Evolutionary conservation across 2,797 vertebrate genomes (phyloP).

Genomic region (Pampus argenteus): DNA sequence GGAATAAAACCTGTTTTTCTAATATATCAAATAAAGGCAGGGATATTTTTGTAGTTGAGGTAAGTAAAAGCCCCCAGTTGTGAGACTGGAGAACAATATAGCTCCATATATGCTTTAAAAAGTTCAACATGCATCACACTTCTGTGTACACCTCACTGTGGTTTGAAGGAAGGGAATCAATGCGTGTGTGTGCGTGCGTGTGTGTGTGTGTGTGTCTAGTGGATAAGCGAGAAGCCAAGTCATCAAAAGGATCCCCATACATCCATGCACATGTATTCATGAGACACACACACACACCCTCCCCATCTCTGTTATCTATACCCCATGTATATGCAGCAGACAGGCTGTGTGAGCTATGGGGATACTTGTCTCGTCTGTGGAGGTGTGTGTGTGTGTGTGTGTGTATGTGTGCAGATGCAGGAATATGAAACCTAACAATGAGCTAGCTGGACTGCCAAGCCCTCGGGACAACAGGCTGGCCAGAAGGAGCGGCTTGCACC

Average conservation of each 20-base stretch:
- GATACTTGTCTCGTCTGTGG: slow-evolving; percentile 7
- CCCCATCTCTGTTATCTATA: slow-evolving; percentile 42
- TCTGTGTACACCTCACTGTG: slow-evolving; percentile 2
- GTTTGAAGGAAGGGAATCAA: slow-evolving; percentile 29
- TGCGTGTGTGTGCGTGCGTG: slow-evolving; percentile 1
- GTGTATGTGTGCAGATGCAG: slow-evolving; percentile 25
- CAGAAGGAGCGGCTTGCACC: slow-evolving; percentile 28
- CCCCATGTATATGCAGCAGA: slow-evolving; percentile 54
- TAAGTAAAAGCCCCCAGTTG: background rate
- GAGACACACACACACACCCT: slow-evolving; percentile 14
- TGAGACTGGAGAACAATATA: background rate
- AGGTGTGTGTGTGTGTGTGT: slow-evolving; percentile 9
- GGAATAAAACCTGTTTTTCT: background rate
- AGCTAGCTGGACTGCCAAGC: slow-evolving; percentile 37
- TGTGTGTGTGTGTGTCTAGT: too few species aligned
- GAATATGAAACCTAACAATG: slow-evolving; percentile 55
- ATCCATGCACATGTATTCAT: slow-evolving; percentile 18
- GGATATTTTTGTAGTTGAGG: background rate
- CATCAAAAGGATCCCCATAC: slow-evolving; percentile 34
- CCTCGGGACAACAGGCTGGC: slow-evolving; percentile 41
- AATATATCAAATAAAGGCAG: background rate
- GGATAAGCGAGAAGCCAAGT: slow-evolving; percentile 3
- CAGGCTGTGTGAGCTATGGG: slow-evolving; percentile 22
- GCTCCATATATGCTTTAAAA: too few species aligned
- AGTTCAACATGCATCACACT: background rate